phyloP scores from a whole-genome alignment of 2,888 invertebrate species.

The Nephrotoma flavescens region DNA sequence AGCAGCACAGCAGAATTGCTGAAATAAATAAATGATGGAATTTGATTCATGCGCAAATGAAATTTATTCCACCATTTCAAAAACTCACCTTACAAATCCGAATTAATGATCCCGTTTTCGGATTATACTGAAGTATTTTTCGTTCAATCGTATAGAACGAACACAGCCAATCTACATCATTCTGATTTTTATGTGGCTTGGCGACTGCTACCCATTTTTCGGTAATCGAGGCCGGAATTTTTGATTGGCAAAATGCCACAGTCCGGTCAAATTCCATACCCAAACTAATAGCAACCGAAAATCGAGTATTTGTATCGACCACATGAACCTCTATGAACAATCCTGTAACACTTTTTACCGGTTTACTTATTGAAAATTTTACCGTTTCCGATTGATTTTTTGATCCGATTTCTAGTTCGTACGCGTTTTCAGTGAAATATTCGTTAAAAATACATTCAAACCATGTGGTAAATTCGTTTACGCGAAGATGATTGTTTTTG shows the following conservation, averaged over 20 bases:
- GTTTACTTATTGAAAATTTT: neutral
- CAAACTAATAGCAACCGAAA: neutral
- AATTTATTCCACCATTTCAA: neutral
- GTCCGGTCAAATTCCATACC: neutral
- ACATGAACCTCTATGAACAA: neutral
- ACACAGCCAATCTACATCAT: neutral
- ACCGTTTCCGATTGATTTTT: neutral
- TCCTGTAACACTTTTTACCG: neutral
- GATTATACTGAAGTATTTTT: neutral
- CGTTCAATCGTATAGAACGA: neutral
- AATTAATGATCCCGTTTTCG: neutral
- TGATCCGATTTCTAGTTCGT: neutral
- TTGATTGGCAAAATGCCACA: neutral
- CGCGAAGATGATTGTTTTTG: neutral
- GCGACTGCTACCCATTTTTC: neutral
- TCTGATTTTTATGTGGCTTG: neutral
- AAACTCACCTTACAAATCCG: neutral
- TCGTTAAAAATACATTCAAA: neutral
- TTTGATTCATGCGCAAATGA: neutral
- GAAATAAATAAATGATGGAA: neutral
- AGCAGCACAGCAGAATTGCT: neutral
- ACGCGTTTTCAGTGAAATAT: neutral
- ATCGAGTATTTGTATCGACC: conserved; percentile 14
- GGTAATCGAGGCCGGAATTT: neutral
- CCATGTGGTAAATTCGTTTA: neutral